Percentiles rank a stretch among this genome's conserved stretches.
These are phyloP conservation scores for Chelonoidis abingdonii DNA, from an alignment of 2,113 vertebrate species.

Conservation along the genomic window DNA sequence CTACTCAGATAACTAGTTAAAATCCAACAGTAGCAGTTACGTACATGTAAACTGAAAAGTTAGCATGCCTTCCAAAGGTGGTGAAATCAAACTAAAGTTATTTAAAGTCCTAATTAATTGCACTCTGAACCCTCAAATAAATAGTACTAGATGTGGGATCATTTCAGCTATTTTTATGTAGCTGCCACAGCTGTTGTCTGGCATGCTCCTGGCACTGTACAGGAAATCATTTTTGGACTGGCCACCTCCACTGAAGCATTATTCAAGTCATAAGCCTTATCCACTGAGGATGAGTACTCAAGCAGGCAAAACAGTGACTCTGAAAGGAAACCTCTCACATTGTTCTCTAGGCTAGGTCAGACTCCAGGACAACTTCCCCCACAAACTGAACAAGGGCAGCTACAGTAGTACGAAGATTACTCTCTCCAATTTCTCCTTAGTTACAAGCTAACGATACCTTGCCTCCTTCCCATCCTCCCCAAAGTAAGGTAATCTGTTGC, in stretches of 20 bases:
- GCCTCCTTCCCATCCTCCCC: background rate
- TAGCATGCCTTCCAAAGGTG: background rate
- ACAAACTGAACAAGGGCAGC: background rate
- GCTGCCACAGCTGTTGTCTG: background rate
- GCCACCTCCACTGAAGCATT: background rate
- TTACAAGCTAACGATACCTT: background rate
- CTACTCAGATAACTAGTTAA: background rate
- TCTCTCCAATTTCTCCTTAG: background rate
- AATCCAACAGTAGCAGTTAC: background rate
- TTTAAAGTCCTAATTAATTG: background rate
- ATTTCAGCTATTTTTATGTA: background rate
- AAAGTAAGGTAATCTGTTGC: background rate
- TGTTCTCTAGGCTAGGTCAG: background rate
- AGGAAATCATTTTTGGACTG: background rate
- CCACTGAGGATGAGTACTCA: background rate
- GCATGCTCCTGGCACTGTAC: background rate
- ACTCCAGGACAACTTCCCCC: background rate
- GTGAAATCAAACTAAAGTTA: background rate
- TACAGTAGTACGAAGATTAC: background rate
- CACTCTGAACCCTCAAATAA: background rate
- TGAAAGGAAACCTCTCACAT: background rate
- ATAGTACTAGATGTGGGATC: background rate
- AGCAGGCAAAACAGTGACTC: background rate
- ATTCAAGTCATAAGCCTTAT: background rate
- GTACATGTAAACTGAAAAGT: background rate